A percentile compares a stretch with the other conserved stretches of the same genome.
phyloP scores from a whole-genome alignment of 2,888 invertebrate species.

The Tenthredo mesomela region DNA sequence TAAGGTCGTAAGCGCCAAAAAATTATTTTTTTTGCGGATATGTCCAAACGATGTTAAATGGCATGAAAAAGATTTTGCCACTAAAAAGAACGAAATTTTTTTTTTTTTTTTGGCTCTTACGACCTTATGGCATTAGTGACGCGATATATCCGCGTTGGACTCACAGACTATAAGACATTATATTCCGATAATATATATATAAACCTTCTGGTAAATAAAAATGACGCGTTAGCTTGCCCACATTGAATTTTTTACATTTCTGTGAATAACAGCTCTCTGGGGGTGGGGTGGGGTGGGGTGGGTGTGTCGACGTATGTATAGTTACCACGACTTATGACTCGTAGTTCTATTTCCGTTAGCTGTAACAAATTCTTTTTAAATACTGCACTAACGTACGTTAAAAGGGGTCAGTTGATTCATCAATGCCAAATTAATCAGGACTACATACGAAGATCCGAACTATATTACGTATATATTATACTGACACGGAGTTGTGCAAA shows the following conservation, averaged over 20 bases:
- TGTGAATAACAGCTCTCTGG: background rate
- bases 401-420: constrained; percentile 20
- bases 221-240: background rate
- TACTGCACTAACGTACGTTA: background rate
- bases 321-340: background rate
- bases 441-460: background rate
- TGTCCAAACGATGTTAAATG: too few species aligned
- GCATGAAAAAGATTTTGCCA: too few species aligned
- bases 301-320: background rate
- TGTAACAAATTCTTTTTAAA: background rate
- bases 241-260: background rate
- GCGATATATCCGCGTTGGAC: too few species aligned
- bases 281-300: too few species aligned
- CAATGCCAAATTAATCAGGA: background rate
- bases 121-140: too few species aligned
- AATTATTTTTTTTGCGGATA: too few species aligned
- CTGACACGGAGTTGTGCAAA: background rate
- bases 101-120: too few species aligned
- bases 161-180: too few species aligned
- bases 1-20: too few species aligned
- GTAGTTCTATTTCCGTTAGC: background rate
- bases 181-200: too few species aligned
- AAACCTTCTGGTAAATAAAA: background rate
- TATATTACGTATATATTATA: too few species aligned
- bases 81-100: too few species aligned